These are phyloP conservation scores for Thamnophis elegans DNA, from an alignment of 2,797 vertebrate species.

Conservation along the genomic window DNA sequence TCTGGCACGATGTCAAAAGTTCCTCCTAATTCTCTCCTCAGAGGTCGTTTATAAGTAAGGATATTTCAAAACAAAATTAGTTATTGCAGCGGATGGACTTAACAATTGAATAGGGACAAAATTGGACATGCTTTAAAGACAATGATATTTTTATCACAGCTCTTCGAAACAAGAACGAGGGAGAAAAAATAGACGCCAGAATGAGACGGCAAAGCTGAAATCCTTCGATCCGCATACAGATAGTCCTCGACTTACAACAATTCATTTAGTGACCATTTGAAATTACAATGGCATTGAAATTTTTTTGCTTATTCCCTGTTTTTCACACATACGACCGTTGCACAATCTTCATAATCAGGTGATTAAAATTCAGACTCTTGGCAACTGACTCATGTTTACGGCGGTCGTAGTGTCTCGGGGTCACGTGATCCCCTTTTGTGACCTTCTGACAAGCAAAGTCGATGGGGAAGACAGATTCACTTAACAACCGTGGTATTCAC, in stretches of 20 bases:
- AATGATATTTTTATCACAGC: neutral
- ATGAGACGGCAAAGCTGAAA: neutral
- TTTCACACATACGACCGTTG: neutral
- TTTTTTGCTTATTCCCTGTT: neutral
- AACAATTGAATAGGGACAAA: neutral
- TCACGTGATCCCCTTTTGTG: neutral
- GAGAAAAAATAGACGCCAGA: neutral
- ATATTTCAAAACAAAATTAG: neutral
- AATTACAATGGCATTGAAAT: neutral
- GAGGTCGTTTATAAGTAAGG: neutral
- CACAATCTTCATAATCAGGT: neutral
- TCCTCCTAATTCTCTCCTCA: conserved; percentile 18
- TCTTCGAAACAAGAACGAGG: neutral
- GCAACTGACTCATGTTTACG: neutral
- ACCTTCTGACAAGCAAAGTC: neutral
- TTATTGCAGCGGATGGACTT: neutral
- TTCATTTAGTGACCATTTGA: neutral
- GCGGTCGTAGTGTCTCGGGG: fast-evolving
- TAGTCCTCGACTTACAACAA: neutral
- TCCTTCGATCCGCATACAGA: neutral
- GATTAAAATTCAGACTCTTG: neutral
- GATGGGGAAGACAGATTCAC: neutral
- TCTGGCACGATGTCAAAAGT: conserved; percentile 10
- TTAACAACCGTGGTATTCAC: neutral
- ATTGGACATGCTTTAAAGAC: neutral